Percentiles rank a stretch among this genome's conserved stretches.
Evolutionary conservation across 2,113 vertebrate genomes (phyloP).

Genomic region (Tetrax tetrax): DNA sequence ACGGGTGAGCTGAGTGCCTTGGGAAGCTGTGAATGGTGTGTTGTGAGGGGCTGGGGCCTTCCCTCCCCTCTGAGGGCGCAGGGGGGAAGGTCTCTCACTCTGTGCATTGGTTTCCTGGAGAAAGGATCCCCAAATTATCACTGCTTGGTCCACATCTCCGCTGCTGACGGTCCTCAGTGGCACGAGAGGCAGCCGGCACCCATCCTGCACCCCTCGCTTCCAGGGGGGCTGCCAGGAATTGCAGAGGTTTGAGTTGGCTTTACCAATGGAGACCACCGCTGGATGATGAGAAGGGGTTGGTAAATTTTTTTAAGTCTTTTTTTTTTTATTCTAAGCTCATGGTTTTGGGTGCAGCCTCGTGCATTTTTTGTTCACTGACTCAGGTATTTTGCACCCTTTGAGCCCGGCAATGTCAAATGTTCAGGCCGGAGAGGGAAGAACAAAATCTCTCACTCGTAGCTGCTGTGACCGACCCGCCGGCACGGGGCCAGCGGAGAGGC

Average conservation of each 20-base stretch:
- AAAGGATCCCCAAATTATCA: neutral
- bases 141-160: neutral
- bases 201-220: neutral
- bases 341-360: neutral
- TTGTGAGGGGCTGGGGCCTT: neutral
- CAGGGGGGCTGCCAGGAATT: neutral
- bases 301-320: neutral
- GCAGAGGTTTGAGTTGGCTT: neutral
- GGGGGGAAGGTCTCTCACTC: neutral
- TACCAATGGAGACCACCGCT: neutral
- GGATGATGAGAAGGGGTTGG: neutral
- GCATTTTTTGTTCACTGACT: neutral
- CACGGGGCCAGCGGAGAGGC: rapidly evolving
- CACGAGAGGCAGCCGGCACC: neutral
- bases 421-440: neutral
- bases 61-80: rapidly evolving
- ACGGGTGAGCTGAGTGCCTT: neutral
- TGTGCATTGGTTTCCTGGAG: neutral
- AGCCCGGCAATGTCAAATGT: neutral
- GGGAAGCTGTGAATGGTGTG: rapidly evolving
- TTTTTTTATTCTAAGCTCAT: neutral
- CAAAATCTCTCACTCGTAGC: neutral
- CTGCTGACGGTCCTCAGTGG: neutral
- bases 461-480: neutral
- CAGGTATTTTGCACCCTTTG: neutral